Conservation (phyloP, 2,888 invertebrate species). For the Linnaemya tessellans region DNA sequence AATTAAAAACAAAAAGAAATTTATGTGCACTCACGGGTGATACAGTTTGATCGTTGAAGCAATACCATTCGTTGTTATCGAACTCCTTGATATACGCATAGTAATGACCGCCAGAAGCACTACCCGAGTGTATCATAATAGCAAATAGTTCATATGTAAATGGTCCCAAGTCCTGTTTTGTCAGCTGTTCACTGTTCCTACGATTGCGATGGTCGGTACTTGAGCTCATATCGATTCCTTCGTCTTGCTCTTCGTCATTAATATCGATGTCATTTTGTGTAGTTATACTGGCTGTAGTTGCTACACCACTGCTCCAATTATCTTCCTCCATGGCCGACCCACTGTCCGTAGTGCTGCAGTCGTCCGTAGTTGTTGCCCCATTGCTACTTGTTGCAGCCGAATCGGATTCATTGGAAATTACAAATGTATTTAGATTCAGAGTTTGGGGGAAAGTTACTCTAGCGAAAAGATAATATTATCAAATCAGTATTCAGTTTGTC, state of each 20-base stretch:
- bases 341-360: slow-evolving; percentile 88
- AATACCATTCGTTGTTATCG: slow-evolving; percentile 90
- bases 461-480: slow-evolving; percentile 76
- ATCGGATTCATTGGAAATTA: slow-evolving; percentile 82
- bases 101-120: slow-evolving; percentile 95
- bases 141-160: slow-evolving; percentile 94
- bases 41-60: slow-evolving; percentile 94
- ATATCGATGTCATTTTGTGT: slow-evolving; percentile 82
- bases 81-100: slow-evolving; percentile 95
- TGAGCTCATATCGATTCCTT: slow-evolving; percentile 85
- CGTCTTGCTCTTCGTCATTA: slow-evolving; percentile 88
- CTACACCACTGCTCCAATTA: slow-evolving; percentile 84
- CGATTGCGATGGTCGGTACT: slow-evolving; percentile 80
- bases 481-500: too few species aligned
- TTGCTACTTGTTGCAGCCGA: slow-evolving; percentile 49
- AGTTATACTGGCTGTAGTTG: slow-evolving; percentile 82
- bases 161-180: slow-evolving; percentile 85
- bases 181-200: slow-evolving; percentile 74
- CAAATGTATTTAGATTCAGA: slow-evolving; percentile 90
- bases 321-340: slow-evolving; percentile 88
- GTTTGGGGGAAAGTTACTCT: slow-evolving; percentile 93
- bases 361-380: slow-evolving; percentile 84
- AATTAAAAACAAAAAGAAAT: too few species aligned
- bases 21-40: slow-evolving; percentile 84
- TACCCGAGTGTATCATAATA: slow-evolving; percentile 96